A percentile compares a stretch with the other conserved stretches of the same genome.
These are phyloP conservation scores for Shinisaurus crocodilurus DNA, from an alignment of 2,113 vertebrate genomes.

Conservation along the genomic window DNA sequence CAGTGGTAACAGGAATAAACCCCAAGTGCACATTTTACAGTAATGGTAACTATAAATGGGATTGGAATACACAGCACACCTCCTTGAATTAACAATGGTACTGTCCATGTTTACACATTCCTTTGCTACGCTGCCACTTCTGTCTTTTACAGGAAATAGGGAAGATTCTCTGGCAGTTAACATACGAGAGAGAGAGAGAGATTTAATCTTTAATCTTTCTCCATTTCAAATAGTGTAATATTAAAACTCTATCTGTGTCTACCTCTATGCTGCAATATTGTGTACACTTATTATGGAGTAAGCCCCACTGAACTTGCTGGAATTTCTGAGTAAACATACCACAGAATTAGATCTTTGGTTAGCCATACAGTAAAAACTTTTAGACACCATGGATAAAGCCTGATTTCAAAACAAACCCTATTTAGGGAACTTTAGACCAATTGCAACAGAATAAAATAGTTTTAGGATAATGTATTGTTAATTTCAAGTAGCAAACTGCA, in stretches of 20 bases:
- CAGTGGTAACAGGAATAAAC: background rate
- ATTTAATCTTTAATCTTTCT: background rate
- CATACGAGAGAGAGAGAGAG: background rate
- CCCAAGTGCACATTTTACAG: background rate
- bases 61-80: background rate
- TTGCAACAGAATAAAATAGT: background rate
- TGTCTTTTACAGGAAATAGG: background rate
- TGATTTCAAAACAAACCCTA: rapidly evolving
- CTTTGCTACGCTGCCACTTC: background rate
- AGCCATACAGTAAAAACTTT: background rate
- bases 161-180: background rate
- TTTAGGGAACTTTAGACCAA: background rate
- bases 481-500: background rate
- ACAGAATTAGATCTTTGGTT: conserved; percentile 3
- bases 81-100: background rate
- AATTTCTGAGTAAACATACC: background rate
- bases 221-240: background rate
- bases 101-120: conserved; percentile 29
- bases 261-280: background rate
- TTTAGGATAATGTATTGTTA: rapidly evolving
- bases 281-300: background rate
- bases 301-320: background rate
- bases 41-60: rapidly evolving
- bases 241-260: background rate
- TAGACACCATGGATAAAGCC: background rate